phyloP scores from a whole-genome alignment of 1,140 invertebrate species.

The Contarinia nasturtii region DNA sequence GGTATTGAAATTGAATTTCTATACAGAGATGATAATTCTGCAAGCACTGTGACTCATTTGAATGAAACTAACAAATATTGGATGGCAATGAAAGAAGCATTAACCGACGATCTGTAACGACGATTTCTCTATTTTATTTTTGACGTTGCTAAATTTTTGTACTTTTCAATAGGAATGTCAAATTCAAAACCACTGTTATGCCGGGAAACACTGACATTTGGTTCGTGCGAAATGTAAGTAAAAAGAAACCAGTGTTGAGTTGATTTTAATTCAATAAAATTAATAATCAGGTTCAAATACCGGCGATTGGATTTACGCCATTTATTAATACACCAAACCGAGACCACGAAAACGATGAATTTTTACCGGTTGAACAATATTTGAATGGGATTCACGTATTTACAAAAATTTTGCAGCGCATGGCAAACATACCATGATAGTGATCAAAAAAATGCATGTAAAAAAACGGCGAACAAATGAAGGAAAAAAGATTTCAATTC shows the following conservation, averaged over 20 bases:
- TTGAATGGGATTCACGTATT: slow-evolving; percentile 56
- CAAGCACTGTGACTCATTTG: slow-evolving; percentile 33
- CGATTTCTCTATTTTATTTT: slow-evolving; percentile 5
- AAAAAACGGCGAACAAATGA: no score
- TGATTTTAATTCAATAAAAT: not conserved
- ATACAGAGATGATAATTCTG: slow-evolving; percentile 40
- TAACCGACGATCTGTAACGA: slow-evolving; percentile 32
- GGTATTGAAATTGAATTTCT: slow-evolving; percentile 56
- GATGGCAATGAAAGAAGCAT: slow-evolving; percentile 50
- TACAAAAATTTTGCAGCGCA: slow-evolving; percentile 14
- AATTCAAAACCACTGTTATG: slow-evolving; percentile 47
- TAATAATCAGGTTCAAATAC: slow-evolving; percentile 31
- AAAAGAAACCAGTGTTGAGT: not conserved
- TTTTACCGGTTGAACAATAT: slow-evolving; percentile 45
- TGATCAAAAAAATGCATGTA: no score
- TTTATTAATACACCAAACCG: slow-evolving; percentile 59
- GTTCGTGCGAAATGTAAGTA: not conserved
- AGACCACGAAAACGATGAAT: slow-evolving; percentile 65
- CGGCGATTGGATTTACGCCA: slow-evolving; percentile 65
- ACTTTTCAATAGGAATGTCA: slow-evolving; percentile 23
- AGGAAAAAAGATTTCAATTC: no score
- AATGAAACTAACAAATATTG: slow-evolving; percentile 59
- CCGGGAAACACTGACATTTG: slow-evolving; percentile 33
- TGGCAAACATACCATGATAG: no score
- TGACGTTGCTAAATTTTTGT: slow-evolving; percentile 15